Conservation (phyloP, 2,113 vertebrate species). For the Uropsilus gracilis region DNA sequence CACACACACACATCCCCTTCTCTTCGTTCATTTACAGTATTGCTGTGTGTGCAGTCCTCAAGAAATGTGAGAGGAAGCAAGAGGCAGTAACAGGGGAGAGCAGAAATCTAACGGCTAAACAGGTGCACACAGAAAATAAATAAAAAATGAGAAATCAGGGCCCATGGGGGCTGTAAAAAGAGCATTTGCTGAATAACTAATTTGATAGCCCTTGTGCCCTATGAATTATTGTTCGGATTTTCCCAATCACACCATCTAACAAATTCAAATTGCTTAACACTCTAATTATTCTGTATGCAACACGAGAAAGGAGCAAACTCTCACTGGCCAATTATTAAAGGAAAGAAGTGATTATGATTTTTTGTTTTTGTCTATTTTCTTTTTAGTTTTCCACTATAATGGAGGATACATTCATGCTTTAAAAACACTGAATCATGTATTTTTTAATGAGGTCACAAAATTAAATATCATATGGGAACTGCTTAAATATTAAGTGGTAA, state of each 20-base stretch:
- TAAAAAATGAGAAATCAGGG: conserved; percentile 63
- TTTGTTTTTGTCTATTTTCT: conserved; percentile 29
- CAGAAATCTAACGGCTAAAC: conserved; percentile 53
- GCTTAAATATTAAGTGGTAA: background rate
- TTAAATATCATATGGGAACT: background rate
- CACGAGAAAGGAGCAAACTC: background rate
- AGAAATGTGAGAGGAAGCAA: background rate
- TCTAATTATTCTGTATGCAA: conserved; percentile 29
- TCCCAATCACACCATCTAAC: background rate
- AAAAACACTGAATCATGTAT: background rate
- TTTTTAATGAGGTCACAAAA: background rate
- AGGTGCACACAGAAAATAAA: conserved; percentile 61
- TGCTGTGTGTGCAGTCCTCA: background rate
- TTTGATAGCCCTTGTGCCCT: conserved; percentile 33
- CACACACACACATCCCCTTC: background rate
- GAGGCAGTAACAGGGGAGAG: background rate
- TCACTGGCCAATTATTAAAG: conserved; percentile 25
- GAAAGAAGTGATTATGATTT: conserved; percentile 1
- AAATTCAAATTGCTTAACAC: conserved; percentile 50
- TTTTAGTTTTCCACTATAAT: conserved; percentile 8
- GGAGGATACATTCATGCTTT: background rate
- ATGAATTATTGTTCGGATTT: conserved; percentile 61
- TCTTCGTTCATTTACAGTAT: conserved; percentile 50
- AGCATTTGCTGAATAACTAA: conserved; percentile 52
- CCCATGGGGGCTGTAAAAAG: background rate